phyloP scores from a whole-genome alignment of 2,113 vertebrate genomes.

The Chaetura pelagica region DNA sequence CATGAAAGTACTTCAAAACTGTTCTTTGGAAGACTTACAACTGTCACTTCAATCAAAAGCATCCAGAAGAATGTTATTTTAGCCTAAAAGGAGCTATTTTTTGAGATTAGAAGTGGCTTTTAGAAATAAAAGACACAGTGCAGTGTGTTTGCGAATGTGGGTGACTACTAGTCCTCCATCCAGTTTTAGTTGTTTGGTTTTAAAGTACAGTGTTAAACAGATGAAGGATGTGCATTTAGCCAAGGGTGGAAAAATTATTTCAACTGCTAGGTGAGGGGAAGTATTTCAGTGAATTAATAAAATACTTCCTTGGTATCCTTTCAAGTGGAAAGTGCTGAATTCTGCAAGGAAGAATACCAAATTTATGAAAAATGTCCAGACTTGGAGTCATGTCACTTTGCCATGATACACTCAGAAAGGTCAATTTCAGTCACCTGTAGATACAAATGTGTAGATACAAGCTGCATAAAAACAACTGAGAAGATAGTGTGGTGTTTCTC shows the following conservation, averaged over 20 bases:
- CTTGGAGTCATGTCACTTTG: not conserved
- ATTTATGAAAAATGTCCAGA: not conserved
- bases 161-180: not conserved
- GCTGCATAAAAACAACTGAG: not conserved
- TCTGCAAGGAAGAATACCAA: not conserved
- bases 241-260: not conserved
- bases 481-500: not conserved
- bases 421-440: not conserved
- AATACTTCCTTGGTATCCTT: not conserved
- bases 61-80: not conserved
- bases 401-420: not conserved
- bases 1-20: not conserved
- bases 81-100: not conserved
- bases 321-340: not conserved
- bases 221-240: not conserved
- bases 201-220: not conserved
- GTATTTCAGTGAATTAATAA: not conserved
- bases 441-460: not conserved
- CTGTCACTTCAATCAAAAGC: not conserved
- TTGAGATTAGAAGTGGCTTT: not conserved
- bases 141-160: not conserved
- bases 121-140: not conserved
- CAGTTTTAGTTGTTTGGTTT: not conserved
- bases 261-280: not conserved
- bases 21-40: not conserved